Evolutionary conservation across 1,140 invertebrate genomes (phyloP).

Genomic region (Temnothorax curvispinosus): DNA sequence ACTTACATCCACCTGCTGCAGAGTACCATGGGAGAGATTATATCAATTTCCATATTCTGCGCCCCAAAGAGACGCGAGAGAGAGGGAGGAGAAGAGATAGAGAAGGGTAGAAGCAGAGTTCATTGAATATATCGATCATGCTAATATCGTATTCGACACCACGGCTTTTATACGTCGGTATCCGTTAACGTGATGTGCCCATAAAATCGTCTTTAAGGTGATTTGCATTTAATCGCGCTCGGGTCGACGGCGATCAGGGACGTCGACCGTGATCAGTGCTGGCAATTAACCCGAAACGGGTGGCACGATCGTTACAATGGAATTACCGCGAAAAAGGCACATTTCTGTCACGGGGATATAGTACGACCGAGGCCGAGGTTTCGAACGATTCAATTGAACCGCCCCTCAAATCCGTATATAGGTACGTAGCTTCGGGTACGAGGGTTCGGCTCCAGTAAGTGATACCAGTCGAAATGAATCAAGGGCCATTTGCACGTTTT

Average conservation of each 20-base stretch:
- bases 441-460: neutral
- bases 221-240: slow-evolving; percentile 55
- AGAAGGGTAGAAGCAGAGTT: neutral
- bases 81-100: neutral
- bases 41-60: slow-evolving; percentile 52
- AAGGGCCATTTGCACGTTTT: neutral
- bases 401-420: neutral
- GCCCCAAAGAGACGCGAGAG: neutral
- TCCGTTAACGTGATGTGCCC: slow-evolving; percentile 37
- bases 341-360: slow-evolving; percentile 25
- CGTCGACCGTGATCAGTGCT: slow-evolving; percentile 26
- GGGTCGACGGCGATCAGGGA: slow-evolving; percentile 11
- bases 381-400: slow-evolving; percentile 26
- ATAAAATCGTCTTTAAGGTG: slow-evolving; percentile 52
- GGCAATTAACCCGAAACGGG: slow-evolving; percentile 29
- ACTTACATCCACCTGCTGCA: slow-evolving; percentile 7
- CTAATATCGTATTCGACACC: slow-evolving; percentile 55
- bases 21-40: slow-evolving; percentile 17
- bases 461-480: slow-evolving; percentile 11
- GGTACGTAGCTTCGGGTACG: neutral
- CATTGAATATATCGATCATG: slow-evolving; percentile 53
- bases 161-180: slow-evolving; percentile 29
- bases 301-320: neutral
- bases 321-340: slow-evolving; percentile 32
- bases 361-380: neutral